Evolutionary conservation across 2,888 invertebrate genomes (phyloP), one percentile per base, ranked within the genome.

Genomic region (Andrena camellia): DNA sequence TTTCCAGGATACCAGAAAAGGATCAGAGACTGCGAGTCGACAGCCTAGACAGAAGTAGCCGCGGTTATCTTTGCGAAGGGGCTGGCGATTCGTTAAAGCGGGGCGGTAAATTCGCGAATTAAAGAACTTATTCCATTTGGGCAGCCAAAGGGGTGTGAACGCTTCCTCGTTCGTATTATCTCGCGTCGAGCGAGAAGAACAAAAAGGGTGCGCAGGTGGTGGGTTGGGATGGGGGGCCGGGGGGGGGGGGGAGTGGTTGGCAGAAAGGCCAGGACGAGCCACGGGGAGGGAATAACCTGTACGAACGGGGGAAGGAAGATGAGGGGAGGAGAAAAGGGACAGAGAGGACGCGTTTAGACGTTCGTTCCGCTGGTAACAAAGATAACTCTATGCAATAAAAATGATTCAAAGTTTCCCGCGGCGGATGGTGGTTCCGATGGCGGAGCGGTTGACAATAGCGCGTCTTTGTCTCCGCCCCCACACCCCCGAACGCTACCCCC

Each of bases 381-480:
- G 94, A 94, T 94, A 94, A 94, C 93, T 94, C 94, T 93, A 93
- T 94, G 94, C 94, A 94, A 94, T 94, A 94, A 94, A 94, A 94
- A 94, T 94, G 94, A 94, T 94, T 94, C 94, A 94, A 94, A 94
- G 94, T 94, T 94, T 94, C 94, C 94, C 94, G 94, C 94, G 92
- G 93, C 92, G 93, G 93, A 93, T 93, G 93, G 93, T 89, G 92
- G 94, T 94, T 94, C 94, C 94, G 94, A 93, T 94, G 93, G 93
- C 90, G 92, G 92, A 92, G 92, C 93, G 92, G 92, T 93, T 93
- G 94, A 94, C 93, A 94, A 94, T 94, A 93, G 94, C 91, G 92
- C 93, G 94, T 94, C 93, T 94, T 94, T 94, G 94, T 94, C 93
- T 91, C 92, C 92, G 76, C 83, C 84, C 83, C 88, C 90, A 90